Evolutionary conservation across 2,113 vertebrate species (phyloP), one percentile per base, ranked within the genome.

Genomic region (Hipposideros armiger): DNA sequence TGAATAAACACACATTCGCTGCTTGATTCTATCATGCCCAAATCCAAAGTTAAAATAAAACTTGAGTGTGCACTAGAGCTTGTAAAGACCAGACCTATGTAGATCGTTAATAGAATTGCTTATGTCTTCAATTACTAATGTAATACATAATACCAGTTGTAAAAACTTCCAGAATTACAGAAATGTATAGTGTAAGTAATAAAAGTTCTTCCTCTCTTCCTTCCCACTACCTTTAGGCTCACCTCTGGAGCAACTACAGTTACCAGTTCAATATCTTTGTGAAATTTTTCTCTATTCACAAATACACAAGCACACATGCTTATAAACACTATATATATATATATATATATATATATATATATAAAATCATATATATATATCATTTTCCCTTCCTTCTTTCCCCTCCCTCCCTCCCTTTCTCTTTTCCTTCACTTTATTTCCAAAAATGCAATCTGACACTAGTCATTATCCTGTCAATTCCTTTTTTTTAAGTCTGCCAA

Each of bases 1-100:
- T 32, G 92, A 94, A 84, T 95, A 97, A 97, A 91, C 69, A 97
- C 85, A 95, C 58, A 70, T 50, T 93, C 15, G 5, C 66, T 72
- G 36, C 30, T 83, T 45, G 36, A 19, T 40, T 84, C 30, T 60
- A 4, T 87, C 66, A 80, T 14, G 47, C 50, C 74, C 80, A 62
- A 45, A 84, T 52, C 82, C 83, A 70, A 66, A 91, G 92, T 64
- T 90, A 92, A 64, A 64, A 85, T 94, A 84, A 81, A 93, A 93
- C 14, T 40, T 54, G 42, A 92, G 36, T 11, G 58, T 86, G 87
- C 58, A 62, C 47, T 26, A 15, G 87, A 95, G 60, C 42, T 50
- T 83, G 4, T 64, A 87, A 82, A 95, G 62, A 89, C 67, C 64
- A 32, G 72, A 40, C 20, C 72, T 50, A n/a, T 70, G 69, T 14